Base-by-base conservation (phyloP, 2,888 invertebrate species). In the Lasiommata megera region DNA sequence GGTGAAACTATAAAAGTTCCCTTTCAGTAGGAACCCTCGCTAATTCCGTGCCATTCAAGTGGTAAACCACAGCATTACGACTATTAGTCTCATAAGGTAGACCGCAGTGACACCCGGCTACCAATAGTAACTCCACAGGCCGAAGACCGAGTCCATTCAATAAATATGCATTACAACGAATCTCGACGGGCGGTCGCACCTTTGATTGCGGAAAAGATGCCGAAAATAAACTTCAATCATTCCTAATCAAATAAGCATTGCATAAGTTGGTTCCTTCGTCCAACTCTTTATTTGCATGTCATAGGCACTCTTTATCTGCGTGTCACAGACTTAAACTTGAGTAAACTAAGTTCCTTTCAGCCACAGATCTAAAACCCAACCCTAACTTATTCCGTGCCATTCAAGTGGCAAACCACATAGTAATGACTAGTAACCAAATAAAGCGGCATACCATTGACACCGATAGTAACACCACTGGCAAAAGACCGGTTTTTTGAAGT, bases 381-480 rank as follows among this genome's bases (percentile, higher is more conserved):
- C 52, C 29, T 38, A 29, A n/a, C 51, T 17, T 40, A 29, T 38
- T 28, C 16, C 31, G 46, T 40, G 34, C 54, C 40, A 23, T 46
- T 58, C 44, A 48, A 60, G 52, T 53, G 36, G 52, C 18, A n/a
- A 58, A 53, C 54, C 43, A 54, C 31, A 67, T 23, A 9, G 44
- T 48, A 55, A 53, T 67, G 69, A 69, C 66, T 66, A 60, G 50
- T 59, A 54, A 64, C 67, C 68, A 63, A 74, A 80, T 88, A 87
- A 87, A 87, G 70, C 74, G 80, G 64, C 86, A 87, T 88, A 84
- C 76, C 69, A 68, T n/a, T 83, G 87, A 88, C 86, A 87, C 84
- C 73, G 73, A 67, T 73, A 77, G 80, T 86, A 84, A 82, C 81
- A 84, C 77, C 66, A 64, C 69, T 68, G 65, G 66, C 67, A 70